Percentiles rank a stretch among this genome's conserved stretches.
These are phyloP conservation scores for Bambusicola thoracicus DNA, from an alignment of 2,113 vertebrate species.

Conservation along the genomic window DNA sequence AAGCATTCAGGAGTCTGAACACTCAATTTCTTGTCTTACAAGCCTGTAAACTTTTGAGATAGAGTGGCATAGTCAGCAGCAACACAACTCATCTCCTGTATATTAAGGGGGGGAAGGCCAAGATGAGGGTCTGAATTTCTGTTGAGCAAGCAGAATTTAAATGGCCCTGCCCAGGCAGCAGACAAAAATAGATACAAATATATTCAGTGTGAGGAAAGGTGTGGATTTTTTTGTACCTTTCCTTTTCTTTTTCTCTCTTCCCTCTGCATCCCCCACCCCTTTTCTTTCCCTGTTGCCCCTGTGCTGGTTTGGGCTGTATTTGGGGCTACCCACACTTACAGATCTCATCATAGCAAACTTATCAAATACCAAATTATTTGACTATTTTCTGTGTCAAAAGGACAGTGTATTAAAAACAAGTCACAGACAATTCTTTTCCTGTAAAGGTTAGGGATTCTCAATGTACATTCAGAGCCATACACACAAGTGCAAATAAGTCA, in stretches of 20 bases:
- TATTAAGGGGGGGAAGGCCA: constrained; percentile 17
- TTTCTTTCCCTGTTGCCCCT: neutral
- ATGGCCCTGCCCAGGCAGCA: constrained; percentile 25
- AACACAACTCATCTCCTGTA: constrained; percentile 52
- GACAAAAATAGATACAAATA: constrained; percentile 68
- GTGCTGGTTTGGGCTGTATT: neutral
- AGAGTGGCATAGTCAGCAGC: constrained; percentile 60
- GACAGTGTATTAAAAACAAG: constrained; percentile 61
- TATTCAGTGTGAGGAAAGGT: neutral
- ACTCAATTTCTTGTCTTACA: constrained; percentile 38
- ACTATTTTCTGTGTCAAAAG: constrained; percentile 67
- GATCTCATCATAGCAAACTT: constrained; percentile 74
- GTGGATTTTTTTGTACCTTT: neutral
- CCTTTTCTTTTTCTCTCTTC: neutral
- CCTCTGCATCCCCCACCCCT: neutral
- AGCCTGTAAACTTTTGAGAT: constrained; percentile 45
- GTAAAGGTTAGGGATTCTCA: constrained; percentile 72
- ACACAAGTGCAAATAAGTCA: constrained; percentile 79
- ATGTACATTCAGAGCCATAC: constrained; percentile 81
- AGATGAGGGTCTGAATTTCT: constrained; percentile 54
- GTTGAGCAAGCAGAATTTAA: constrained; percentile 76
- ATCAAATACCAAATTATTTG: constrained; percentile 77
- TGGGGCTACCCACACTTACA: constrained; percentile 22
- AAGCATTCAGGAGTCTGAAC: constrained; percentile 23
- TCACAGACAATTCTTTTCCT: constrained; percentile 74